Conservation (phyloP, 2,797 vertebrate genomes). For the Enteromius trimaculatus region DNA sequence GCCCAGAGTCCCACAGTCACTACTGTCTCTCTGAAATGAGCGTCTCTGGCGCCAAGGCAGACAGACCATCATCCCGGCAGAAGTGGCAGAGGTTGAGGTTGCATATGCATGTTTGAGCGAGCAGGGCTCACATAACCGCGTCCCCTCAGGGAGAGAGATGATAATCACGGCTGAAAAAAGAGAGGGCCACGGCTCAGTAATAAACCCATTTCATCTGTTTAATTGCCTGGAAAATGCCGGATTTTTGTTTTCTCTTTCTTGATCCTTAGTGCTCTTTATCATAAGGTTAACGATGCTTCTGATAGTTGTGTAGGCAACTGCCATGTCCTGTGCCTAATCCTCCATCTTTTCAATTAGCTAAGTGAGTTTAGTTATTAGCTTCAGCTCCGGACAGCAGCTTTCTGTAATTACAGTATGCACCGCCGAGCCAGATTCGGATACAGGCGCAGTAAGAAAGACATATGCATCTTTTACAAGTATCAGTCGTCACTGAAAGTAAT, state of each 20-base stretch:
- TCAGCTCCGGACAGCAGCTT: not conserved
- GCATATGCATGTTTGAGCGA: not conserved
- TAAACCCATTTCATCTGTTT: conserved; percentile 35
- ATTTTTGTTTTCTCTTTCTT: not conserved
- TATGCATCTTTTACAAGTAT: not conserved
- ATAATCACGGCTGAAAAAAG: conserved; percentile 28
- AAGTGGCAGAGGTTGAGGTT: conserved; percentile 17
- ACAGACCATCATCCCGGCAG: conserved; percentile 2
- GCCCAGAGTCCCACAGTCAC: conserved; percentile 12
- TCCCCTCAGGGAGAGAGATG: conserved; percentile 13
- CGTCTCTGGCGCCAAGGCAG: conserved; percentile 40
- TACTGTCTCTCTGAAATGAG: conserved; percentile 23
- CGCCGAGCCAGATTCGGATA: not conserved
- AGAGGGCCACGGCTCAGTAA: conserved; percentile 43
- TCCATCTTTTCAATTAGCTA: conserved; percentile 16
- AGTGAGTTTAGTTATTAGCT: conserved; percentile 34
- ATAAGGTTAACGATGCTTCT: not conserved
- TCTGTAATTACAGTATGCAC: conserved; percentile 3
- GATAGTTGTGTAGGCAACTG: conserved; percentile 15
- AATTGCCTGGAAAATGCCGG: conserved; percentile 22
- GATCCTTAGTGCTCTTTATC: not conserved
- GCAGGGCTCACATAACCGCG: conserved; percentile 4
- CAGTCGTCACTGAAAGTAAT: not conserved
- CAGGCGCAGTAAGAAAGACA: not conserved
- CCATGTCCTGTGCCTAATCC: not conserved